phyloP scores from a whole-genome alignment of 2,797 vertebrate species.

The Pristis pectinata region DNA sequence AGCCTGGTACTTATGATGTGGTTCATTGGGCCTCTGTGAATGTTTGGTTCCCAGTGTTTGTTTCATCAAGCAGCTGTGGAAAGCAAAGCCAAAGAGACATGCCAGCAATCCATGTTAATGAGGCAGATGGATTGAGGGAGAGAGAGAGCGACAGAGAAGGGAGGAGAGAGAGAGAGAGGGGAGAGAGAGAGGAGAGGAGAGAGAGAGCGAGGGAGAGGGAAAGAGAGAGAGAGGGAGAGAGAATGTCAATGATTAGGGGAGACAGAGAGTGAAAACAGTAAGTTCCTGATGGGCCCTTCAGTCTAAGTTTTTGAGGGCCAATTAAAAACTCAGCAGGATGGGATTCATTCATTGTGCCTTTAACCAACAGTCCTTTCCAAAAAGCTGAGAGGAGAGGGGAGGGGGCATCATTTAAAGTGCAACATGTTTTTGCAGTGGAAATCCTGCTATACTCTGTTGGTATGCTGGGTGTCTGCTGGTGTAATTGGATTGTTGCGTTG shows the following conservation, averaged over 20 bases:
- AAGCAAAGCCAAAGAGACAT: not conserved
- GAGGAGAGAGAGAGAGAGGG: not conserved
- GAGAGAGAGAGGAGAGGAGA: too few species aligned
- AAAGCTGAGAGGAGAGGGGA: too few species aligned
- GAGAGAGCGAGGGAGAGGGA: not conserved
- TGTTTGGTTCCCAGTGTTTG: conserved; percentile 24
- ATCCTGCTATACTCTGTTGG: not conserved
- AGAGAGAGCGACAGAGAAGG: not conserved
- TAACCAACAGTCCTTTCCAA: not conserved
- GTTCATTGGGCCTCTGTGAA: conserved; percentile 29
- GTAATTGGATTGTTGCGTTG: too few species aligned
- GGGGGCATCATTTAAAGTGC: not conserved
- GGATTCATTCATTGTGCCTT: not conserved
- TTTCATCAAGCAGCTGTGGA: conserved; percentile 30
- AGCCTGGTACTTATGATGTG: not conserved
- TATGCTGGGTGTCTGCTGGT: not conserved
- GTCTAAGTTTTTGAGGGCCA: not conserved
- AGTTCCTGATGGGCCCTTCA: not conserved
- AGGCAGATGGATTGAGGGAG: conserved; percentile 6
- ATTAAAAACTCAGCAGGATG: not conserved
- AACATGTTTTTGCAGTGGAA: not conserved
- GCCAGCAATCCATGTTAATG: conserved; percentile 27
- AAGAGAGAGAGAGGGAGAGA: not conserved
- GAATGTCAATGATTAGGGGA: not conserved
- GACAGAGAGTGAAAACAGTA: not conserved